Base-by-base conservation (phyloP, 2,888 invertebrate genomes). In the Troides oblongomaculatus region DNA sequence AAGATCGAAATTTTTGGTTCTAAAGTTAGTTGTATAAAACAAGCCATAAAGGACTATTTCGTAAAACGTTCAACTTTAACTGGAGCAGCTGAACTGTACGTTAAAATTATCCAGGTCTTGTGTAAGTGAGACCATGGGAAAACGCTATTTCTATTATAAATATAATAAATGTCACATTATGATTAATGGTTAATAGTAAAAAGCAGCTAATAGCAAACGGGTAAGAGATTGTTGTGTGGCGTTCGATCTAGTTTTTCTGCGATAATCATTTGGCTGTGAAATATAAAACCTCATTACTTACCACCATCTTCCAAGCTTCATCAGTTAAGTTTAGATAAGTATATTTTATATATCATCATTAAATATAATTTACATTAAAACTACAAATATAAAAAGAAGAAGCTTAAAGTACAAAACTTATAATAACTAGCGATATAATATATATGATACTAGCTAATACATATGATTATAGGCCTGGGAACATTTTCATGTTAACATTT, bases 221-320 rank as follows among this genome's bases (percentile, higher is more conserved):
- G 65, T 65, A 65, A 65, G 65, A 65, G 65, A 65, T 65, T 65
- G 65, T 65, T 58, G 43, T 65, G 58, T 59, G 50, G 30, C 65
- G 65, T 66, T 60, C 66, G 59, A 60, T 66, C 60, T 66, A 66
- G 66, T 66, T 66, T 66, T 66, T 66, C 30, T 62, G 30, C 57
- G 17, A 43, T 62, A 57, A 62, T 62, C 23, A 62, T 62, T 67
- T 67, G 62, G 62, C 56, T 67, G 62, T 60, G 53, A 63, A 58
- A 58, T 23, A 17, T 50, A 53, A 17, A 64, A 64, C 56, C 30
- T 58, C 57, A 58, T 58, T 58, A 58, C n/a, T 58, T 8, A 23
- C 56, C 7, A 53, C 7, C 23, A 21, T 23, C 12, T 58, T 23
- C 23, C 5, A 58, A 12, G 21, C 21, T 58, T 58, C 23, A 23